Evolutionary conservation across 2,888 invertebrate species (phyloP), one percentile per base, ranked within the genome.

Genomic region (Ferdinandea cuprea): DNA sequence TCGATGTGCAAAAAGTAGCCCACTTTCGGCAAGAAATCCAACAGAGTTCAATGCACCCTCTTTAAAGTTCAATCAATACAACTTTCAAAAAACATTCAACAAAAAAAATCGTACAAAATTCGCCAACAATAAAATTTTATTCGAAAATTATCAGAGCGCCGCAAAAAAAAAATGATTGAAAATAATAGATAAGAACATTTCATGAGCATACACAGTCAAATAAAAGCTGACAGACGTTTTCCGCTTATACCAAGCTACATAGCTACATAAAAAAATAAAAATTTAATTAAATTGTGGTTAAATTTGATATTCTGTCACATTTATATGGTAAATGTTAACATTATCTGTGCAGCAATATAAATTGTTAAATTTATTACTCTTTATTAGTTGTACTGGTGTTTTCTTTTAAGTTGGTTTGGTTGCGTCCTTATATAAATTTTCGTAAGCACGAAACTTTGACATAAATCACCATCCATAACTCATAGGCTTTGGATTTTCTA

Each of bases 371-470:
- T 72, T 73, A 68, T 54, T 52, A 54, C 59, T 66, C 25, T n/a
- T 25, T 25, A 25, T 2, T 3, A 25, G 25, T 25, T 5, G 2
- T 3, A 25, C 25, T 5, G 25, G n/a, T n/a, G n/a, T n/a, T 25
- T 25, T 25, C 3, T 25, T 3, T 7, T 13, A 59, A 35, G 35
- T 32, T 21, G 19, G 15, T 68, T 63, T 30, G 19, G 6, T 48
- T 32, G 4, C 25, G 35, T 40, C 11, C 11, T 54, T 21, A 32
- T 56, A 21, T 69, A 74, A 68, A 78, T 83, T 66, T 63, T 56
- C 66, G 56, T 63, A 72, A 78, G 63, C 83, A 73, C 83, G 83
- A 72, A 83, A 63, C 61, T 73, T 63, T 78, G 78, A 83, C 83
- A 83, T 78, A 78, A 78, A 83, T 78, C 68, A 73, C 83, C 56